Conservation (phyloP, 2,888 invertebrate genomes). For the Platypus cylindrus region DNA sequence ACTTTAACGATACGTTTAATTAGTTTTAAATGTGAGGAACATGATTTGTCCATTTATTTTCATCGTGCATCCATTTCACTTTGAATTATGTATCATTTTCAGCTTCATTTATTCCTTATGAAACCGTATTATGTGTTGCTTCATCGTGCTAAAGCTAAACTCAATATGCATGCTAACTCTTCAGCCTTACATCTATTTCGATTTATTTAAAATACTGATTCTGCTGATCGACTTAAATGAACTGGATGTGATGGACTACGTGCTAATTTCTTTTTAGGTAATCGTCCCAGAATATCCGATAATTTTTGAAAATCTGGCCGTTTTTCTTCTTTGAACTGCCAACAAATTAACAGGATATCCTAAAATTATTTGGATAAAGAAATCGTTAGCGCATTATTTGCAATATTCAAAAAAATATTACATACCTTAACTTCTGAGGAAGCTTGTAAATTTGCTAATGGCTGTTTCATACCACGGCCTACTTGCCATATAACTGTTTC, state of each 20-base stretch:
- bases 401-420: background rate
- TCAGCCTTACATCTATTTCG: conserved; percentile 4
- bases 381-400: background rate
- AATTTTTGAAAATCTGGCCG: conserved; percentile 85
- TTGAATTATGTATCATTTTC: no score
- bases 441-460: conserved; percentile 85
- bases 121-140: no score
- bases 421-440: conserved; percentile 90
- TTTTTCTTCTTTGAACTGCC: conserved; percentile 77
- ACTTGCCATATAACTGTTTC: conserved; percentile 98
- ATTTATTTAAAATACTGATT: conserved; percentile 61
- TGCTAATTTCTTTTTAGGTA: conserved; percentile 90
- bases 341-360: conserved; percentile 95
- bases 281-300: conserved; percentile 71
- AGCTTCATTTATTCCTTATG: no score
- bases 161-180: background rate
- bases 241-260: conserved; percentile 97
- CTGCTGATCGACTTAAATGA: conserved; percentile 89
- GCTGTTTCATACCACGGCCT: conserved; percentile 92
- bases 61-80: no score
- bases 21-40: no score
- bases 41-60: no score
- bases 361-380: conserved; percentile 28
- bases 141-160: no score
- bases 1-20: no score